Evolutionary conservation across 1,140 invertebrate genomes (phyloP).

Genomic region (Cataglyphis hispanica): DNA sequence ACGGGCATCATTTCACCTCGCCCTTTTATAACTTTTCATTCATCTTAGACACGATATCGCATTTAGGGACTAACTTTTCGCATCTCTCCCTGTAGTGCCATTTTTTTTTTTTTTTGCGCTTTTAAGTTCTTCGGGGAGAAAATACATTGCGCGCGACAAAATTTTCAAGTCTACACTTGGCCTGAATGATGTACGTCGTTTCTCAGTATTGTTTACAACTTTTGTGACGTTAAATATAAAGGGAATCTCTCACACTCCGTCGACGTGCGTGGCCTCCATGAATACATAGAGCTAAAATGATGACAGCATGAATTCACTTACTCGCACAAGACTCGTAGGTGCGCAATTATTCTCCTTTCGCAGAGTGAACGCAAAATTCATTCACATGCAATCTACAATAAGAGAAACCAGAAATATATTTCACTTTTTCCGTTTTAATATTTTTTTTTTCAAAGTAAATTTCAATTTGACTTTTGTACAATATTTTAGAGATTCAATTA

Average conservation of each 20-base stretch:
- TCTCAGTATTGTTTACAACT: constrained; percentile 22
- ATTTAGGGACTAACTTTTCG: constrained; percentile 13
- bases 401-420: background rate
- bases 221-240: background rate
- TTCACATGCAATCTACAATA: background rate
- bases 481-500: no score
- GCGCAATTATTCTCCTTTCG: background rate
- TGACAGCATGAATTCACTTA: background rate
- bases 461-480: background rate
- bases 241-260: background rate
- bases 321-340: background rate
- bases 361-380: background rate
- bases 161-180: constrained; percentile 31
- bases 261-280: background rate
- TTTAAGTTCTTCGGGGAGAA: background rate
- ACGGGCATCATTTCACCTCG: background rate
- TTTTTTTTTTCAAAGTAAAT: background rate
- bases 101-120: background rate
- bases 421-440: background rate
- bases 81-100: background rate
- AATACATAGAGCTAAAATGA: constrained; percentile 22
- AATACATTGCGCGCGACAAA: constrained; percentile 5
- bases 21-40: background rate
- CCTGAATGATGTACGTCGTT: constrained; percentile 42
- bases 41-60: constrained; percentile 11